Evolutionary conservation across 2,797 vertebrate species (phyloP).

Genomic region (Halcyon chelicuti): DNA sequence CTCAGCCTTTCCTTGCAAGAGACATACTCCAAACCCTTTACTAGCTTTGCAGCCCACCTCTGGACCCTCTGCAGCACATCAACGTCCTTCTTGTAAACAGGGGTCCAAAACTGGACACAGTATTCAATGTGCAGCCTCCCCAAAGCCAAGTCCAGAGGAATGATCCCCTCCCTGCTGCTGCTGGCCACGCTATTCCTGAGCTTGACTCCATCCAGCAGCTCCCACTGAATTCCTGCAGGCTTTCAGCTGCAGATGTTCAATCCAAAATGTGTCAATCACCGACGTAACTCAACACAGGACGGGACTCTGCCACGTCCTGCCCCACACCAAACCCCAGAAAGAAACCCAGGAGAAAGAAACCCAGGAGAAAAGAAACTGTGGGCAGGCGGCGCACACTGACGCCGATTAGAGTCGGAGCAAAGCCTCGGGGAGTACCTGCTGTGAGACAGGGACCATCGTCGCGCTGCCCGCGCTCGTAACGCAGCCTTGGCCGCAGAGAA

Average conservation of each 20-base stretch:
- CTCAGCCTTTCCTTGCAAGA: too few relatives aligned
- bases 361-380: too few relatives aligned
- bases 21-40: too few relatives aligned
- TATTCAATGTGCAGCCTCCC: too few relatives aligned
- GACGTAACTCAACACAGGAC: neutral
- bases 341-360: neutral
- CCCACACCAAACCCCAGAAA: neutral
- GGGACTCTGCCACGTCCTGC: neutral
- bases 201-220: neutral
- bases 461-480: neutral
- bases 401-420: neutral
- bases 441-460: neutral
- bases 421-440: neutral
- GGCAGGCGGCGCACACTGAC: neutral
- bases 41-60: too few relatives aligned
- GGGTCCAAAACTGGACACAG: too few relatives aligned
- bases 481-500: neutral
- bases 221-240: neutral
- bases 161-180: too few relatives aligned
- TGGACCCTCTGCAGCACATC: too few relatives aligned
- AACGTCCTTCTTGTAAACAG: too few relatives aligned
- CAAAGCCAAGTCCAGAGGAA: too few relatives aligned
- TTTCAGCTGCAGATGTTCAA: neutral
- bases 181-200: neutral
- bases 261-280: neutral